Evolutionary conservation across 2,888 invertebrate genomes (phyloP).

Genomic region (Morpho helenor): DNA sequence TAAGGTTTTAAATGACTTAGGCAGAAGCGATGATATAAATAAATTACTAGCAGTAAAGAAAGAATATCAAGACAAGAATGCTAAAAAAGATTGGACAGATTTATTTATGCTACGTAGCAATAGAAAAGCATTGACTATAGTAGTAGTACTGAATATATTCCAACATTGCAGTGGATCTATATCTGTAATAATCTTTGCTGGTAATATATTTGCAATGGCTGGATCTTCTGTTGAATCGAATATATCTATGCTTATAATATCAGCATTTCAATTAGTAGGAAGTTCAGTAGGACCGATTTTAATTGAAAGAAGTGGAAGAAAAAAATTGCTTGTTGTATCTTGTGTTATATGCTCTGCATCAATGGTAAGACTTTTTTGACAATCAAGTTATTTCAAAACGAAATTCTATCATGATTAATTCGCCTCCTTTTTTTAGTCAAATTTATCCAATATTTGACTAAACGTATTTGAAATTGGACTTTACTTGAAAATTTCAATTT

Average conservation of each 20-base stretch:
- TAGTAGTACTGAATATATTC: constrained; percentile 35
- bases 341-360: constrained; percentile 39
- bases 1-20: constrained; percentile 31
- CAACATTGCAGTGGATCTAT: constrained; percentile 45
- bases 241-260: constrained; percentile 47
- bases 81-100: constrained; percentile 34
- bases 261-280: constrained; percentile 39
- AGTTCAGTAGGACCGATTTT: constrained; percentile 41
- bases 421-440: too few species aligned
- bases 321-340: constrained; percentile 38
- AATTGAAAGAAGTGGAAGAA: constrained; percentile 46
- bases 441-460: too few species aligned
- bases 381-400: too few species aligned
- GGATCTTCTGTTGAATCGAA: constrained; percentile 40
- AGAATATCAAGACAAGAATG: constrained; percentile 20
- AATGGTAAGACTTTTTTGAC: constrained; percentile 35
- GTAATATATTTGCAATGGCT: constrained; percentile 45
- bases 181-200: constrained; percentile 38
- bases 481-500: too few species aligned
- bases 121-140: constrained; percentile 41
- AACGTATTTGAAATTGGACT: too few species aligned
- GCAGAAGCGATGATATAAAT: constrained; percentile 39
- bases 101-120: constrained; percentile 40
- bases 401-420: too few species aligned
- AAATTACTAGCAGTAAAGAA: constrained; percentile 26